phyloP scores from a whole-genome alignment of 2,113 vertebrate species.

The Pleuronectes platessa region DNA sequence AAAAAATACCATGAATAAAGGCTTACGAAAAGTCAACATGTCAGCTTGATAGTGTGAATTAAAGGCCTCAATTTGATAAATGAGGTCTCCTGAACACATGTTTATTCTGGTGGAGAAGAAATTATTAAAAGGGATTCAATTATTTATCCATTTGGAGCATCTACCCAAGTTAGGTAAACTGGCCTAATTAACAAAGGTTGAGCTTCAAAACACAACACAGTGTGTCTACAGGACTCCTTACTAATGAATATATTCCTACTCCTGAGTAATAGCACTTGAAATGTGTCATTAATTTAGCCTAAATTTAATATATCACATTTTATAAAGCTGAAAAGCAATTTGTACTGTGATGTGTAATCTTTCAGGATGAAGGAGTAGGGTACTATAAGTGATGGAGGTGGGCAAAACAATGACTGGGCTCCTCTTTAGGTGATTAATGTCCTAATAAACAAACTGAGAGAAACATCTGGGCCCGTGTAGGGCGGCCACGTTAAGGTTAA shows the following conservation, averaged over 20 bases:
- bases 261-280: background rate
- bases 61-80: conserved; percentile 24
- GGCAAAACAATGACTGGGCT: conserved; percentile 15
- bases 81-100: background rate
- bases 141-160: conserved; percentile 25
- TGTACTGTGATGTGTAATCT: background rate
- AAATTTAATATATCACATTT: background rate
- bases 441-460: background rate
- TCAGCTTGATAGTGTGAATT: background rate
- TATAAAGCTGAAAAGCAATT: background rate
- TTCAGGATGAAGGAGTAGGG: background rate
- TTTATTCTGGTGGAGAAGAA: conserved; percentile 12
- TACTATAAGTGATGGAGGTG: background rate
- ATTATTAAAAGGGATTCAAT: conserved; percentile 11
- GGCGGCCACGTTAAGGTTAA: conserved; percentile 10
- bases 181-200: conserved; percentile 23
- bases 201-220: conserved; percentile 12
- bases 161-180: conserved; percentile 10
- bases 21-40: background rate
- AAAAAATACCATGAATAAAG: background rate
- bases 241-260: background rate
- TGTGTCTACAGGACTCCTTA: conserved; percentile 22
- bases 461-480: conserved; percentile 22
- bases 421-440: conserved; percentile 4
- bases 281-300: background rate